Conservation (phyloP, 2,797 vertebrate genomes). For the Rhinatrema bivittatum region DNA sequence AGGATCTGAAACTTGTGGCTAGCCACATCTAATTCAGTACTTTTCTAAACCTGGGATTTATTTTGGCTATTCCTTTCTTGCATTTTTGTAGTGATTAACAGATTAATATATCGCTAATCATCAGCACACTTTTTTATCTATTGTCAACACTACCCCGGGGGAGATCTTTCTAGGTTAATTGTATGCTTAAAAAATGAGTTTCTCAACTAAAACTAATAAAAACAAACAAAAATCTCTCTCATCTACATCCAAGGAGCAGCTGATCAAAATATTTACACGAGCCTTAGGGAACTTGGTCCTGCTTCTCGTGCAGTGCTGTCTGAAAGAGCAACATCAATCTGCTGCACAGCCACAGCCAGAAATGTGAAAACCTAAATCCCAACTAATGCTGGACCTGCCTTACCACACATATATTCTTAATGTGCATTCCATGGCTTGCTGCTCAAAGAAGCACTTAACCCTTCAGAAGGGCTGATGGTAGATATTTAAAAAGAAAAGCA, state of each 20-base stretch:
- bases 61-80: too few relatives aligned
- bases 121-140: constrained; percentile 29
- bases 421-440: too few relatives aligned
- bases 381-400: neutral
- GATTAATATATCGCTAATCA: too few relatives aligned
- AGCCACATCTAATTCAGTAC: too few relatives aligned
- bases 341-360: fast-evolving
- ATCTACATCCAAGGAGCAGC: constrained; percentile 20
- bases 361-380: neutral
- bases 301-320: neutral
- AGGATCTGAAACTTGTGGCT: too few relatives aligned
- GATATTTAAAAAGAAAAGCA: too few relatives aligned
- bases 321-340: constrained; percentile 3
- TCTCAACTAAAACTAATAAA: constrained; percentile 37
- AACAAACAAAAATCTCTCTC: constrained; percentile 35
- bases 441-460: too few relatives aligned
- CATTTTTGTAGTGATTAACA: too few relatives aligned
- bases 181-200: constrained; percentile 7
- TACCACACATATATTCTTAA: too few relatives aligned
- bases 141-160: constrained; percentile 28
- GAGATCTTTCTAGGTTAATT: constrained; percentile 14
- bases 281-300: fast-evolving
- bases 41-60: too few relatives aligned
- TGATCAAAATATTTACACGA: constrained; percentile 27
- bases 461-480: too few relatives aligned